phyloP scores from a whole-genome alignment of 1,140 invertebrate genomes.

The Drosophila auraria region DNA sequence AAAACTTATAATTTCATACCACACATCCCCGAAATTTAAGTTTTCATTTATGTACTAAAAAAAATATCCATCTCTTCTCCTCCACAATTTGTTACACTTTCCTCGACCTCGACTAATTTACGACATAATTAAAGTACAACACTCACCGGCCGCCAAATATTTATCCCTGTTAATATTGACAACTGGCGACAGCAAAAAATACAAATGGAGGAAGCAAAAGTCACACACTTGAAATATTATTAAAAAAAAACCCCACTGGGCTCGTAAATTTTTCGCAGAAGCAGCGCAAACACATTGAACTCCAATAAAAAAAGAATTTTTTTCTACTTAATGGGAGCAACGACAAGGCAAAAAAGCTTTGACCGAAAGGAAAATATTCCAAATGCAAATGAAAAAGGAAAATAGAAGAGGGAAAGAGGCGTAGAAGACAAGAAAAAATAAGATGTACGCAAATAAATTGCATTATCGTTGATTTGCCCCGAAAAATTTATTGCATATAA shows the following conservation, averaged over 20 bases:
- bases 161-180: constrained; percentile 27
- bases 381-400: constrained; percentile 62
- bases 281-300: constrained; percentile 26
- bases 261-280: constrained; percentile 58
- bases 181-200: not conserved
- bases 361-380: constrained; percentile 32
- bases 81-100: constrained; percentile 18
- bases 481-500: constrained; percentile 77
- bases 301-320: constrained; percentile 56
- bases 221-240: constrained; percentile 23
- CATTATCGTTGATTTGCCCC: constrained; percentile 75
- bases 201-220: constrained; percentile 3
- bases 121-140: constrained; percentile 48
- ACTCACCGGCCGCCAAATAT: constrained; percentile 29
- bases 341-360: constrained; percentile 30
- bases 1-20: not conserved
- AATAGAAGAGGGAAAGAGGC: constrained; percentile 20
- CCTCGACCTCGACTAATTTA: constrained; percentile 34
- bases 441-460: constrained; percentile 66
- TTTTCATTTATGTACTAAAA: not conserved
- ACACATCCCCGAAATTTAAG: not conserved
- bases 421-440: constrained; percentile 15
- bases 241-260: constrained; percentile 26
- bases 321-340: constrained; percentile 25
- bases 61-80: not conserved